A percentile compares a stretch with the other conserved stretches of the same genome.
These are phyloP conservation scores for Tympanoctomys barrerae DNA, from an alignment of 2,797 vertebrate species.

Conservation along the genomic window DNA sequence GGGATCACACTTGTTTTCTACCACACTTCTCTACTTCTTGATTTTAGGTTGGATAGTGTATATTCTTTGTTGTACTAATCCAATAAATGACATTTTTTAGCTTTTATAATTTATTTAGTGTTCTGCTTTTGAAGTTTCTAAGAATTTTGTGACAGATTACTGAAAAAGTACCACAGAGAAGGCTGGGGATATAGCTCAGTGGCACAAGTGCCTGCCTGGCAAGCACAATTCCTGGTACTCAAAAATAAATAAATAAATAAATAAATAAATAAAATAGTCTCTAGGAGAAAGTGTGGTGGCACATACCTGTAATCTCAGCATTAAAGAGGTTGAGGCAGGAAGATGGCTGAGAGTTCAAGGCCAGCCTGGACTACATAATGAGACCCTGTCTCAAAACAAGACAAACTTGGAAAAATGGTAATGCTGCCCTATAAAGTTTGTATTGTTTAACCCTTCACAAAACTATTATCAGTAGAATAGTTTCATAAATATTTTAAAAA, in stretches of 20 bases:
- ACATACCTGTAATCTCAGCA: not conserved
- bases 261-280: not conserved
- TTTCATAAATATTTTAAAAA: slow-evolving; percentile 45
- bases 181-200: too few relatives aligned
- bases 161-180: slow-evolving; percentile 26
- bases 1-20: not conserved
- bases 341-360: not conserved
- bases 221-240: too few relatives aligned
- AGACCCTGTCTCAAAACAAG: not conserved
- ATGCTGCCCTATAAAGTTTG: not conserved
- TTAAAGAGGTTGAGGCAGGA: not conserved
- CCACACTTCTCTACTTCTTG: not conserved
- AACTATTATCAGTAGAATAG: slow-evolving; percentile 2
- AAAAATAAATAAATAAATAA: too few relatives aligned
- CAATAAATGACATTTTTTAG: slow-evolving; percentile 27
- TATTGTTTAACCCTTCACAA: slow-evolving; percentile 14
- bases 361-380: not conserved
- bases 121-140: slow-evolving; percentile 53
- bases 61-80: slow-evolving; percentile 41
- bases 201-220: too few relatives aligned
- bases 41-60: not conserved
- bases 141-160: slow-evolving; percentile 47
- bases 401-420: not conserved
- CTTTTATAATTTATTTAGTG: slow-evolving; percentile 32
- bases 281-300: not conserved